Base-by-base conservation (phyloP, 2,113 vertebrate genomes). In the Fukomys damarensis region DNA sequence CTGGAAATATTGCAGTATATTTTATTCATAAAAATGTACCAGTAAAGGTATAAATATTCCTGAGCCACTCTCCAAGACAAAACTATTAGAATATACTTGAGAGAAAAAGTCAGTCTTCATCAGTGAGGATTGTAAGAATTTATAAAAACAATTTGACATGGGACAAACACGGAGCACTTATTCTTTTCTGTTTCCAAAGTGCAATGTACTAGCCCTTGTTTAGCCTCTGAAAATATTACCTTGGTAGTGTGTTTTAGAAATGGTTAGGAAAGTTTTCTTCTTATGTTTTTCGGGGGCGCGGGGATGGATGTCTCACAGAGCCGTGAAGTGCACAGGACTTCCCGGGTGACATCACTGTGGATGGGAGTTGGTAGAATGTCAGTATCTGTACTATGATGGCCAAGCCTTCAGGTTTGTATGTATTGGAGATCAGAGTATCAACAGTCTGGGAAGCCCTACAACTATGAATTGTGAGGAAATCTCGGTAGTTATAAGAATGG, bases 1-100 rank as follows among this genome's bases (percentile, higher is more conserved):
- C 46, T 56, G 79, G 5, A 66, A 77, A 56, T 38, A 49, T 80
- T 93, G 4, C 49, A 86, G 68, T 74, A 46, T 76, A 90, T 90
- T 95, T 95, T 66, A 81, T 91, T 74, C 77, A 82, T 52, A n/a
- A 86, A 46, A n/a, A 92, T 59, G 22, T 26, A 11, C 28, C 9
- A 63, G 30, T 46, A 70, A 88, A 35, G 76, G 7, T 61, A 41
- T 72, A 58, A 76, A 76, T 93, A 77, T 24, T 63, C 43, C 8
- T 77, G 46, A 86, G 41, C 4, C 26, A 83, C 28, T 68, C 2
- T 84, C 16, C 4, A 59, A 74, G 46, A 77, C n/a, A 83, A 66
- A 70, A 74, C 24, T 49, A 81, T 38, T 56, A 74, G 46, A 70
- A 79, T 94, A 66, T 76, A 7, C 4, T 49, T 41, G 3, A 41